Base-by-base conservation (phyloP, 2,113 vertebrate species). In the Macquaria australasica region DNA sequence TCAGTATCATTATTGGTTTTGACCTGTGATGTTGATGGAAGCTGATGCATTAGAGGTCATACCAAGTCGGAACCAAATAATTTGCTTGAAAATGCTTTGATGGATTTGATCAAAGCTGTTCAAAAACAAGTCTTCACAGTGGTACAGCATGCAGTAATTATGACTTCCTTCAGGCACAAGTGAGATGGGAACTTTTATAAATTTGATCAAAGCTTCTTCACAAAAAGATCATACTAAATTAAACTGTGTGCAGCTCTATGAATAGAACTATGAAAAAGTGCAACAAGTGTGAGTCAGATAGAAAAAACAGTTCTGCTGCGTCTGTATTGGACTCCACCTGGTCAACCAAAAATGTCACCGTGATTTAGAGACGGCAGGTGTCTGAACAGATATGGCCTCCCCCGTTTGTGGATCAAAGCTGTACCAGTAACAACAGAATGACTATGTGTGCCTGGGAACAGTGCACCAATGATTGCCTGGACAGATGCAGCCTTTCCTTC, bases 401-500 rank as follows among this genome's bases (percentile, higher is more conserved):
- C 45, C 77, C n/a, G 16, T 77, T 90, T 71, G 81, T 76, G 78
- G 71, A 76, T 85, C 77, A 90, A 63, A 86, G 71, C 31, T 81
- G 80, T 81, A 88, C n/a, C 69, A 73, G 77, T 66, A 62, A 75
- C 79, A 67, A 73, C 58, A 72, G 60, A 83, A 82, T 66, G 83
- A 75, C 58, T 62, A 14, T 34, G 34, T 71, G 76, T 68, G 80
- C 50, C 85, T 87, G 84, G 73, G 28, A 83, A 73, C 63, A 53
- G 66, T 58, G 71, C 16, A 31, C 73, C 71, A 71, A 69, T 90
- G 87, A 92, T 87, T 92, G 90, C 31, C 75, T 84, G 78, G 83
- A 87, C 82, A 89, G 83, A 88, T 88, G 90, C 76, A 81, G 81
- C 67, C 74, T 72, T 82, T 90, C 84, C 88, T 84, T 90, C 88